Evolutionary conservation across 2,797 vertebrate genomes (phyloP), one percentile per base, ranked within the genome.

Genomic region (Aplochiton taeniatus): DNA sequence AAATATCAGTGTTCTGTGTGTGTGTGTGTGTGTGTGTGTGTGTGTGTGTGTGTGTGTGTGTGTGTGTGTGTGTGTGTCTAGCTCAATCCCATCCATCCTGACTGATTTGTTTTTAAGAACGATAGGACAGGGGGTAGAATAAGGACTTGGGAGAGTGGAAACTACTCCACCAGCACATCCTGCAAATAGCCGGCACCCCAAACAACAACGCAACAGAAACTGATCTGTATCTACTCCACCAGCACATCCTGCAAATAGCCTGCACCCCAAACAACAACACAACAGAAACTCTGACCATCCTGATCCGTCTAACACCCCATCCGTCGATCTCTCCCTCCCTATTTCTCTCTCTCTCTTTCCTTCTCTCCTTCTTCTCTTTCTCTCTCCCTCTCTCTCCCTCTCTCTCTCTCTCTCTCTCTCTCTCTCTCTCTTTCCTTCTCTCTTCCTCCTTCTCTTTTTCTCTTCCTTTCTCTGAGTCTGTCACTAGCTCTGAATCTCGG

Each of bases 11-110:
- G n/a, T n/a, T n/a, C n/a, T n/a, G n/a, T n/a, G n/a, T n/a, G n/a
- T n/a, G n/a, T n/a, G n/a, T n/a, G n/a, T n/a, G n/a, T n/a, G n/a
- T n/a, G n/a, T n/a, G n/a, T n/a, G n/a, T n/a, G n/a, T n/a, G n/a
- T n/a, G n/a, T n/a, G n/a, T n/a, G n/a, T n/a, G n/a, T n/a, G n/a
- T n/a, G 10, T 58, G 45, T 53, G 47, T 66, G 66, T 70, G 55
- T 67, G 44, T 72, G 62, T 66, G 65, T 64, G 17, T 75, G 76
- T 77, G 77, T 68, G 68, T 7, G 18, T 69, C 41, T 41, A 65
- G 41, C 18, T 46, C 57, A 61, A 46, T n/a, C 11, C 47, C 47
- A 56, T 41, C 14, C n/a, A 55, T 53, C 19, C 10, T 20, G n/a
- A n/a, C n/a, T n/a, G n/a, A n/a, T n/a, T n/a, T n/a, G n/a, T n/a